Evolutionary conservation across 2,888 invertebrate genomes (phyloP).

Genomic region (Oscheius sp.): DNA sequence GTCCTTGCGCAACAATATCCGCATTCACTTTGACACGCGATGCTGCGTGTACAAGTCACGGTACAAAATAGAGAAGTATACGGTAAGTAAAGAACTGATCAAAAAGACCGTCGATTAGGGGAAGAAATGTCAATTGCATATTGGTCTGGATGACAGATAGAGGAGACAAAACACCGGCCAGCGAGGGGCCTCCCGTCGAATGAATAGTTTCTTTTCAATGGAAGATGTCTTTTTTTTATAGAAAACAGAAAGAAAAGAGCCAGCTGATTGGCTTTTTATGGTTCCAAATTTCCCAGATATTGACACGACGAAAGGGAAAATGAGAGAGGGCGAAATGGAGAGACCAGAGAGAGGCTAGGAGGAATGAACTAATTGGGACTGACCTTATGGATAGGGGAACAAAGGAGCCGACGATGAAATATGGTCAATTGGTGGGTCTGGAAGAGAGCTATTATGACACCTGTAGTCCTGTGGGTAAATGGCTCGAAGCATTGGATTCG

Average conservation of each 20-base stretch:
- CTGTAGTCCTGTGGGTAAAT: neutral
- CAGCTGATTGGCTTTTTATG: conserved; percentile 10
- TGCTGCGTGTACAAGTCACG: neutral
- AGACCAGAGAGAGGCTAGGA: conserved; percentile 1
- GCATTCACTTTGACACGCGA: conserved; percentile 24
- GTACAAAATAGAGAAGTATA: no score
- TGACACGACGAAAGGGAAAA: neutral
- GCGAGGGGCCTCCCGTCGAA: neutral
- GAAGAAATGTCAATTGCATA: neutral
- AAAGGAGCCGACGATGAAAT: conserved; percentile 17
- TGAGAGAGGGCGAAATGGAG: neutral
- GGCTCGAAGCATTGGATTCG: neutral
- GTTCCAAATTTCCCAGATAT: conserved; percentile 4
- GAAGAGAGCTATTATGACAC: neutral
- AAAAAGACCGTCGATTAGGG: neutral
- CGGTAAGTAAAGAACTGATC: neutral
- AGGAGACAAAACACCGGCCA: neutral
- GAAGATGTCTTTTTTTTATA: neutral
- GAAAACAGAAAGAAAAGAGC: conserved; percentile 1
- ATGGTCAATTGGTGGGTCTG: conserved; percentile 2
- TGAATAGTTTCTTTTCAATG: conserved; percentile 1
- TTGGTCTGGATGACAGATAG: neutral
- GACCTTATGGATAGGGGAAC: conserved; percentile 12
- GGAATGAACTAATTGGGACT: conserved; percentile 1
- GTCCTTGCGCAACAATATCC: conserved; percentile 32